phyloP scores from a whole-genome alignment of 2,797 vertebrate species.

The Ptychadena robeensis region DNA sequence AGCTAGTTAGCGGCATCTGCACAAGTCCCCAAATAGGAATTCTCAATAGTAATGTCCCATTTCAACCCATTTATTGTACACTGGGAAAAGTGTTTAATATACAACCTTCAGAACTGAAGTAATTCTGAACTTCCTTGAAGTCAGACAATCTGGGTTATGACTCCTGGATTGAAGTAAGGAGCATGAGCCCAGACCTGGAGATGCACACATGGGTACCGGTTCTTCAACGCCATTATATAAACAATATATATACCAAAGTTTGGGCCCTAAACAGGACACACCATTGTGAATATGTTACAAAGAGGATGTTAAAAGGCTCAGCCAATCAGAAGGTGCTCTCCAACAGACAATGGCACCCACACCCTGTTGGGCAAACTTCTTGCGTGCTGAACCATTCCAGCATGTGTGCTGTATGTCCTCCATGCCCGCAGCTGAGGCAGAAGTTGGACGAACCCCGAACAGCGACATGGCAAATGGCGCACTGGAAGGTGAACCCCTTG shows the following conservation, averaged over 20 bases:
- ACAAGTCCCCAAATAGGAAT: neutral
- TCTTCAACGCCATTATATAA: neutral
- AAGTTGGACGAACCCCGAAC: slow-evolving; percentile 95
- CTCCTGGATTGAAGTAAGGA: neutral
- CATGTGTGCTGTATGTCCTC: slow-evolving; percentile 96
- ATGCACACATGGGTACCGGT: neutral
- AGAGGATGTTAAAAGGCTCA: neutral
- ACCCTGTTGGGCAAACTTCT: slow-evolving; percentile 95
- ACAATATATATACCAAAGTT: no score
- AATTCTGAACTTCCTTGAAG: neutral
- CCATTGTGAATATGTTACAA: neutral
- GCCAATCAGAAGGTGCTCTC: slow-evolving; percentile 87
- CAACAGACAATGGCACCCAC: slow-evolving; percentile 91
- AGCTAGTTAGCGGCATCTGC: neutral
- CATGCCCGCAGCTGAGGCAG: slow-evolving; percentile 93
- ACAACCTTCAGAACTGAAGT: neutral
- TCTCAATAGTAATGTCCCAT: neutral
- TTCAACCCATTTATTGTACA: neutral
- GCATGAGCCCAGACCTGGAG: neutral
- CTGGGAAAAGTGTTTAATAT: neutral
- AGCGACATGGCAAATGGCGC: slow-evolving; percentile 93
- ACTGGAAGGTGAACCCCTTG: slow-evolving; percentile 95
- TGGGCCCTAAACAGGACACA: neutral
- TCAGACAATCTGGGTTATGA: neutral
- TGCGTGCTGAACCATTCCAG: slow-evolving; percentile 97